These are phyloP conservation scores for Arvicanthis niloticus DNA, from an alignment of 2,113 vertebrate species.

Conservation along the genomic window DNA sequence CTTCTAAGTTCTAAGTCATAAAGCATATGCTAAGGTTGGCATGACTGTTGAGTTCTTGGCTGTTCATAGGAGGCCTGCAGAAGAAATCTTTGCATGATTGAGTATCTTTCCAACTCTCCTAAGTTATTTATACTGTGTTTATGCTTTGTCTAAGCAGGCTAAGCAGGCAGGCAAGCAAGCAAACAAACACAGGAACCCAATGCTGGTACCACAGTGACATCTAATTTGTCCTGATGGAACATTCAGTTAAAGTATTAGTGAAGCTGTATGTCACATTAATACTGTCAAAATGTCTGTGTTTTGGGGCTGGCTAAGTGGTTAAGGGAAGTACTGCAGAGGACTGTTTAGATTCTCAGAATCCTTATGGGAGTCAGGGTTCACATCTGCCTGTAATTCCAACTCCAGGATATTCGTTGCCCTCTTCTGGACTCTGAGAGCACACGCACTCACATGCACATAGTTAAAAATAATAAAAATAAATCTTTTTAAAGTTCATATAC, in stretches of 20 bases:
- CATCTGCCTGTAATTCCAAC: background rate
- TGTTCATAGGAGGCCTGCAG: background rate
- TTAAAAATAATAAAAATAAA: background rate
- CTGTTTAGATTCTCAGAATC: background rate
- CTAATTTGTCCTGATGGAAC: background rate
- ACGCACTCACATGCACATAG: background rate
- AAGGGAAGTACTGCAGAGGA: background rate
- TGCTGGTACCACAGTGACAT: background rate
- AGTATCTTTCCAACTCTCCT: constrained; percentile 11
- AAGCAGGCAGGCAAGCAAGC: background rate
- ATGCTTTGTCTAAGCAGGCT: background rate
- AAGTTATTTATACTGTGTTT: background rate
- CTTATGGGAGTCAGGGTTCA: background rate
- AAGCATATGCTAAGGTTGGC: constrained; percentile 58
- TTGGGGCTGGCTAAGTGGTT: background rate
- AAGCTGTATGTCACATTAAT: background rate
- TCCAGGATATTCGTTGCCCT: background rate
- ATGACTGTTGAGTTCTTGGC: constrained; percentile 49
- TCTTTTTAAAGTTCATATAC: background rate
- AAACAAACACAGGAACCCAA: background rate
- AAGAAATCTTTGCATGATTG: background rate
- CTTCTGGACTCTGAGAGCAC: background rate
- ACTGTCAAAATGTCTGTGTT: background rate
- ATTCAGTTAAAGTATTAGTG: background rate
- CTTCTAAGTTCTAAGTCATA: constrained; percentile 68